Evolutionary conservation across 1,140 invertebrate genomes (phyloP).

Genomic region (Ostrea edulis): DNA sequence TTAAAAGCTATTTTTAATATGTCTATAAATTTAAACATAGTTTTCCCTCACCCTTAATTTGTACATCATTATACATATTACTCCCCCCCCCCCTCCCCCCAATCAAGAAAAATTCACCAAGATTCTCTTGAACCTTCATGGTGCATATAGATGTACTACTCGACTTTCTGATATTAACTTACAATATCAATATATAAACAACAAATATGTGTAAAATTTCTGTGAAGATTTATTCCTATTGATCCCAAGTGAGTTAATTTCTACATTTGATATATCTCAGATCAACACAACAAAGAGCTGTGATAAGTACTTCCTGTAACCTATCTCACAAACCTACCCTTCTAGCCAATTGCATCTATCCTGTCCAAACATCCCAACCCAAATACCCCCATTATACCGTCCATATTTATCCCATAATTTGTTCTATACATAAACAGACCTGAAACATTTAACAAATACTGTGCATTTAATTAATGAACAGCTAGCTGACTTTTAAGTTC

Average conservation of each 20-base stretch:
- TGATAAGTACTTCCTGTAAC: conserved; percentile 23
- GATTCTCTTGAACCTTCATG: no score
- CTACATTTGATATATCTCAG: conserved; percentile 42
- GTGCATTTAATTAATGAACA: background rate
- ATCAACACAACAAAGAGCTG: conserved; percentile 39
- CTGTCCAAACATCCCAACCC: background rate
- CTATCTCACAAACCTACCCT: conserved; percentile 12
- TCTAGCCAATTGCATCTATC: background rate
- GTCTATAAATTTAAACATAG: no score
- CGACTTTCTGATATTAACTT: no score
- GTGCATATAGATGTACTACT: no score
- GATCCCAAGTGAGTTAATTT: conserved; percentile 45
- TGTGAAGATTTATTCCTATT: conserved; percentile 45
- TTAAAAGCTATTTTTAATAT: no score
- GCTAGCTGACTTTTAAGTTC: background rate
- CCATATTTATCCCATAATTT: background rate
- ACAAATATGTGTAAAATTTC: conserved; percentile 12
- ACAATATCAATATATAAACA: background rate
- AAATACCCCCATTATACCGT: background rate
- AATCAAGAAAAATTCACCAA: no score
- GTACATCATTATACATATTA: no score
- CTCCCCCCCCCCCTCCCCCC: no score
- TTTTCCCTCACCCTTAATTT: no score
- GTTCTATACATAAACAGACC: background rate
- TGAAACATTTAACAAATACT: background rate